Percentiles rank a stretch among this genome's conserved stretches.
Conservation (phyloP, 92 coral and sea anemone genomes). For the Palythoa caribaeorum region DNA sequence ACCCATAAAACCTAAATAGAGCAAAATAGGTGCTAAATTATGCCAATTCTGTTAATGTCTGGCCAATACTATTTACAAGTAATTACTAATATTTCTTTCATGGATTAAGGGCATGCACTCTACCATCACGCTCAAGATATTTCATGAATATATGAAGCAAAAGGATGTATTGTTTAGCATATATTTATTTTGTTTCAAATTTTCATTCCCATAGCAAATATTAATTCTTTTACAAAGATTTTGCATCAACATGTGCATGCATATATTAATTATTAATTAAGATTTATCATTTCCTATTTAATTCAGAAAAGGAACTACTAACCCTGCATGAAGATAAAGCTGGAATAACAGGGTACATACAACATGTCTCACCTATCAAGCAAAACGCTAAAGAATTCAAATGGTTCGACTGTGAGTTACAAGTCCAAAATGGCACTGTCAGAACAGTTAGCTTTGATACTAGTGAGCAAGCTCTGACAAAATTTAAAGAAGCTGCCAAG, state of each 20-base stretch:
- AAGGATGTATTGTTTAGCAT: background rate
- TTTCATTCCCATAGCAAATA: slow-evolving; percentile 3
- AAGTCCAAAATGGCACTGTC: slow-evolving; percentile 45
- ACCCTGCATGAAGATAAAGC: background rate
- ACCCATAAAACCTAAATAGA: background rate
- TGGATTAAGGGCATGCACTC: slow-evolving; percentile 7
- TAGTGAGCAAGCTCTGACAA: slow-evolving; percentile 26
- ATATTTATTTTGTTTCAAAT: background rate
- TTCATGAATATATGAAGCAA: slow-evolving; percentile 6
- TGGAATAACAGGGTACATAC: slow-evolving; percentile 40
- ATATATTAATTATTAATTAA: slow-evolving; percentile 1
- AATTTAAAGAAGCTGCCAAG: slow-evolving; percentile 40
- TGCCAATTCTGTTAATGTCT: background rate
- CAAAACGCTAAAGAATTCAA: slow-evolving; percentile 46
- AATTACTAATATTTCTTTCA: slow-evolving; percentile 1
- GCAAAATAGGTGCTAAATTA: background rate
- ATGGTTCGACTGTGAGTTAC: slow-evolving; percentile 58
- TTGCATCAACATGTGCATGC: slow-evolving; percentile 2
- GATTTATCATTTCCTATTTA: slow-evolving; percentile 3
- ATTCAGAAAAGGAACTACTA: background rate
- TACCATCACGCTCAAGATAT: slow-evolving; percentile 5
- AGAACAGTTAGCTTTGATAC: slow-evolving; percentile 64
- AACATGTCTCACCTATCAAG: slow-evolving; percentile 59
- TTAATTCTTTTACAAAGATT: background rate
- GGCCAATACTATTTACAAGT: background rate